Evolutionary conservation across 2,113 vertebrate genomes (phyloP).

Genomic region (Scortum barcoo): DNA sequence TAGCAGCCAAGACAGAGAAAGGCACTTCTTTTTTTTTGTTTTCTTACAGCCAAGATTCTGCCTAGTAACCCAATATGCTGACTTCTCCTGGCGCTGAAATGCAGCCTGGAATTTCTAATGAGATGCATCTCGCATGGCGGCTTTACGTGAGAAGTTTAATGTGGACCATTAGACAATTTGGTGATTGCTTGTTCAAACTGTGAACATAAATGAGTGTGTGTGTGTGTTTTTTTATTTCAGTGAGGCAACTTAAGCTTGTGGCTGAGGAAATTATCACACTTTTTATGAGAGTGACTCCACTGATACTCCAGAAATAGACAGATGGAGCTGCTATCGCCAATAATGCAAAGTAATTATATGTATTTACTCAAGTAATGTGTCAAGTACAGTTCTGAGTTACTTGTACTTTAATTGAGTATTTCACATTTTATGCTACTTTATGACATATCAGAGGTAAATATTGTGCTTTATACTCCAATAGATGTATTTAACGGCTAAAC

Average conservation of each 20-base stretch:
- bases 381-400: background rate
- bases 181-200: background rate
- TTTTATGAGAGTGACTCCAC: background rate
- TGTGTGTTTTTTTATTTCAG: background rate
- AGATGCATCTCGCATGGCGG: background rate
- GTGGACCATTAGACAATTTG: slow-evolving; percentile 11
- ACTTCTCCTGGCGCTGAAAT: slow-evolving; percentile 57
- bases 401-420: background rate
- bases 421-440: background rate
- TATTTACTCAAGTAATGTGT: background rate
- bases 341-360: background rate
- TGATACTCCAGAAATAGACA: slow-evolving; percentile 1
- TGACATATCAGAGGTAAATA: background rate
- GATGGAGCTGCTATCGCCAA: background rate
- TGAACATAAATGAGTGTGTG: background rate
- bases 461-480: background rate
- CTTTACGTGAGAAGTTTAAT: slow-evolving; percentile 34
- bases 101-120: slow-evolving; percentile 60
- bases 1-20: slow-evolving; percentile 51
- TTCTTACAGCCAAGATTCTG: slow-evolving; percentile 58
- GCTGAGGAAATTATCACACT: background rate
- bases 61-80: slow-evolving; percentile 81
- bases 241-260: background rate
- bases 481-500: background rate
- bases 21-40: background rate